These are phyloP conservation scores for Fringilla coelebs DNA, from an alignment of 2,797 vertebrate genomes.

Conservation along the genomic window DNA sequence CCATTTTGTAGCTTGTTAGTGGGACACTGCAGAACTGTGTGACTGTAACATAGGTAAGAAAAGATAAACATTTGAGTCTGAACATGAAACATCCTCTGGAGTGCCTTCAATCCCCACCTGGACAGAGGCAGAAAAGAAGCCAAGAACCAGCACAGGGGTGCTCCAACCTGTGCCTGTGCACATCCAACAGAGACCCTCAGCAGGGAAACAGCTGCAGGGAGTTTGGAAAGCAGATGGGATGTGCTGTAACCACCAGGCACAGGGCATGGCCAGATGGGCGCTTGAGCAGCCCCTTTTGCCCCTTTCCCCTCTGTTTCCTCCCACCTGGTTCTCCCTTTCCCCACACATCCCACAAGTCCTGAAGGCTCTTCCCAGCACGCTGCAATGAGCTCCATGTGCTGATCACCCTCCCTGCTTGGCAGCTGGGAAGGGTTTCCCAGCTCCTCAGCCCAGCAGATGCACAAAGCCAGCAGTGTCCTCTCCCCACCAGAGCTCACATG, in stretches of 20 bases:
- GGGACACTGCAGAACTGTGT: too few relatives aligned
- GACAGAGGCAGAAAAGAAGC: too few relatives aligned
- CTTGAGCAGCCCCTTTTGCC: not conserved
- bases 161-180: rapidly evolving
- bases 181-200: not conserved
- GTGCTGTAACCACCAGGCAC: rapidly evolving
- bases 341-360: not conserved
- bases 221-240: not conserved
- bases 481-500: not conserved
- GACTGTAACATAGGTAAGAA: too few relatives aligned
- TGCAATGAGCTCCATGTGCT: not conserved
- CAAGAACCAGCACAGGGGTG: too few relatives aligned
- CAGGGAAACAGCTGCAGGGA: not conserved
- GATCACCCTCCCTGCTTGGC: not conserved
- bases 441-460: not conserved
- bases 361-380: not conserved
- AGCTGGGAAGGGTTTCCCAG: not conserved
- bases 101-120: too few relatives aligned
- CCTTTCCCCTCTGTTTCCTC: not conserved
- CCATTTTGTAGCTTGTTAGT: too few relatives aligned
- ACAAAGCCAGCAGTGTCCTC: too few relatives aligned
- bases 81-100: too few relatives aligned
- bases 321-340: not conserved
- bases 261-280: not conserved
- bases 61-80: too few relatives aligned